These are phyloP conservation scores for Ips typographus DNA, from an alignment of 1,140 invertebrate species.

Conservation along the genomic window DNA sequence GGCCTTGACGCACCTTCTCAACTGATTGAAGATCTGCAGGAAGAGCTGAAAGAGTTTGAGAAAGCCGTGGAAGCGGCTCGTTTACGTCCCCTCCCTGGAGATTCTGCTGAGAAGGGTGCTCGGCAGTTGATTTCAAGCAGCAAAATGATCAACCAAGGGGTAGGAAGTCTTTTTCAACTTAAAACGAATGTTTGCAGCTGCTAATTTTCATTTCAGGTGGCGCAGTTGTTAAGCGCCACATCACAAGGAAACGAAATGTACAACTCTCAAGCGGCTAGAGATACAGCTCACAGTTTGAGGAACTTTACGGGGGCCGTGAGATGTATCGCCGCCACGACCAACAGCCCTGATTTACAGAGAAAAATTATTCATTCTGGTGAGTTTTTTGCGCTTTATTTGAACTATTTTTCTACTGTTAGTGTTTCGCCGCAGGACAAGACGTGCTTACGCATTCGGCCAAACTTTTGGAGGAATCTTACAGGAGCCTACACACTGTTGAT, in stretches of 20 bases:
- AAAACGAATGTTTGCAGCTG: too few species aligned
- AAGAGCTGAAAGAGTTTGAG: constrained; percentile 80
- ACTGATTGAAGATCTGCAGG: constrained; percentile 75
- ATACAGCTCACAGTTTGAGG: constrained; percentile 75
- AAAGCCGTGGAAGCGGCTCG: constrained; percentile 69
- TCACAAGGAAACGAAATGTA: constrained; percentile 82
- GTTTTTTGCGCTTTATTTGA: background rate
- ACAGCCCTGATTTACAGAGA: constrained; percentile 63
- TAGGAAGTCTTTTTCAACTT: background rate
- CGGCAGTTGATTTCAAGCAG: constrained; percentile 69
- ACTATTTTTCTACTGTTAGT: background rate
- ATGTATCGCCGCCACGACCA: constrained; percentile 68
- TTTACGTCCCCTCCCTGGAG: constrained; percentile 81
- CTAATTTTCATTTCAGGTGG: constrained; percentile 54
- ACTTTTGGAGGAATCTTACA: constrained; percentile 78
- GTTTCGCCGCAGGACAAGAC: constrained; percentile 56
- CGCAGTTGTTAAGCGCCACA: constrained; percentile 83
- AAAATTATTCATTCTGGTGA: constrained; percentile 68
- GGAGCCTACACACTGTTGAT: constrained; percentile 63
- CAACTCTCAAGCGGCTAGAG: constrained; percentile 77
- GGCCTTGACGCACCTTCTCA: constrained; percentile 84
- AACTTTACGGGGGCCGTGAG: constrained; percentile 66
- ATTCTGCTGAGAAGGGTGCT: constrained; percentile 77
- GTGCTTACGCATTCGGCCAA: constrained; percentile 74
- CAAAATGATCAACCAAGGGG: constrained; percentile 64